Evolutionary conservation across 1,140 invertebrate species (phyloP).

Genomic region (Galleria mellonella): DNA sequence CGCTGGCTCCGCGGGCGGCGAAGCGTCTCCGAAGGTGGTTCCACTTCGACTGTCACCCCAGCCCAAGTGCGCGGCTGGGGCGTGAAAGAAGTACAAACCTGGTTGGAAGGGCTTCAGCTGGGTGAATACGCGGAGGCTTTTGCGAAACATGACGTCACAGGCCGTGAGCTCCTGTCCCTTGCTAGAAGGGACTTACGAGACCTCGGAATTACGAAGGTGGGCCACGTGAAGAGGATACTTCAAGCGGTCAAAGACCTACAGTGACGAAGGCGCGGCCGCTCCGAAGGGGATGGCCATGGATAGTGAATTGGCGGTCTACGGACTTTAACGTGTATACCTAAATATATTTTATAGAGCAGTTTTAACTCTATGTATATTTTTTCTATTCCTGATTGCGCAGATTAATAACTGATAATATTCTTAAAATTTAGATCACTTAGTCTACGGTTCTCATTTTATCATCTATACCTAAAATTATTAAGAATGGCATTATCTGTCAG

Average conservation of each 20-base stretch:
- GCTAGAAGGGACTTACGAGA: slow-evolving; percentile 91
- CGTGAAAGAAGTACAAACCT: slow-evolving; percentile 83
- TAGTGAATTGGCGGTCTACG: slow-evolving; percentile 10
- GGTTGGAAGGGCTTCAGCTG: slow-evolving; percentile 92
- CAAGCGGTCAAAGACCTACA: slow-evolving; percentile 92
- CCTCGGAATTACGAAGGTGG: slow-evolving; percentile 93
- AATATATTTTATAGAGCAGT: no score
- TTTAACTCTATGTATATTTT: no score
- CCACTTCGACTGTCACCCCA: slow-evolving; percentile 18
- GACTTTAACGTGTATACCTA: no score
- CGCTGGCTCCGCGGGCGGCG: slow-evolving; percentile 72
- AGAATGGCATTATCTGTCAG: no score
- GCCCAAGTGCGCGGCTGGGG: slow-evolving; percentile 76
- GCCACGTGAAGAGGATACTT: slow-evolving; percentile 95
- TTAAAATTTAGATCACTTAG: no score
- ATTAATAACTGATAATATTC: no score
- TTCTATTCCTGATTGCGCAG: no score
- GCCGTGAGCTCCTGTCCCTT: slow-evolving; percentile 89
- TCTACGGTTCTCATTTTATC: no score
- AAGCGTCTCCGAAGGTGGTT: slow-evolving; percentile 65
- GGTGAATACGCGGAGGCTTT: slow-evolving; percentile 92
- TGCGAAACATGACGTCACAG: slow-evolving; percentile 92
- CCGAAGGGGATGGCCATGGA: slow-evolving; percentile 52
- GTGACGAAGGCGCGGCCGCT: slow-evolving; percentile 64
- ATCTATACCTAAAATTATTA: no score